These are phyloP conservation scores for Mesorhabditis sp. DNA, from an alignment of 2,888 invertebrate genomes.

Conservation along the genomic window DNA sequence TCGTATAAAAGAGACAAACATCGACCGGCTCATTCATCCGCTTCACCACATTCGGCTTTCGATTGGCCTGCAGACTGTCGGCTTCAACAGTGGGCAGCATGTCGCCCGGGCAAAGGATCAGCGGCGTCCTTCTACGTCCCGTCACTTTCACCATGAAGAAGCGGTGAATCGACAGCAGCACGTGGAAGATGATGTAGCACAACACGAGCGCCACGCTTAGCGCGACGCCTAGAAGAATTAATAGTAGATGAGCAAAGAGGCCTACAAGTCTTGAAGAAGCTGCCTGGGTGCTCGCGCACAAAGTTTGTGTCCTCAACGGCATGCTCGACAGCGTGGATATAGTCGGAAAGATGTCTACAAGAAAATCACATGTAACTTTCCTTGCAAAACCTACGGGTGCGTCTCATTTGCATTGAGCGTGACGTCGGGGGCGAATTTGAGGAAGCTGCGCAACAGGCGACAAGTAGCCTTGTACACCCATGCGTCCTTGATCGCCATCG, in stretches of 20 bases:
- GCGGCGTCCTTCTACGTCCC: background rate
- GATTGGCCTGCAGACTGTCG: background rate
- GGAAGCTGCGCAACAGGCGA: no score
- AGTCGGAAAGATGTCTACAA: background rate
- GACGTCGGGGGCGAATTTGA: no score
- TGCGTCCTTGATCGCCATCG: no score
- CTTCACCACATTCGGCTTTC: background rate
- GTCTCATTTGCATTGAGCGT: no score
- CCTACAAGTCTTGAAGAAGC: background rate
- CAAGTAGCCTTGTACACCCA: no score
- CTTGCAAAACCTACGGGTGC: no score
- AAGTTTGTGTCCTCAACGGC: constrained; percentile 3
- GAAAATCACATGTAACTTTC: background rate
- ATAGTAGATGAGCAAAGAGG: background rate
- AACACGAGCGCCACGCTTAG: background rate
- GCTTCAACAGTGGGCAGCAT: background rate
- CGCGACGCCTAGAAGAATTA: background rate
- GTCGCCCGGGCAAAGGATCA: background rate
- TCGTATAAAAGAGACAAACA: background rate
- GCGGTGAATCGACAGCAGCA: background rate
- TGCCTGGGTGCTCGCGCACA: background rate
- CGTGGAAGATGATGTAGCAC: background rate
- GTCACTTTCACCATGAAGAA: background rate
- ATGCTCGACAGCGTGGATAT: background rate
- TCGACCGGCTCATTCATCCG: constrained; percentile 5